Percentiles rank a stretch among this genome's conserved stretches.
These are phyloP conservation scores for Pleuronectes platessa DNA, from an alignment of 2,113 vertebrate genomes.

Conservation along the genomic window DNA sequence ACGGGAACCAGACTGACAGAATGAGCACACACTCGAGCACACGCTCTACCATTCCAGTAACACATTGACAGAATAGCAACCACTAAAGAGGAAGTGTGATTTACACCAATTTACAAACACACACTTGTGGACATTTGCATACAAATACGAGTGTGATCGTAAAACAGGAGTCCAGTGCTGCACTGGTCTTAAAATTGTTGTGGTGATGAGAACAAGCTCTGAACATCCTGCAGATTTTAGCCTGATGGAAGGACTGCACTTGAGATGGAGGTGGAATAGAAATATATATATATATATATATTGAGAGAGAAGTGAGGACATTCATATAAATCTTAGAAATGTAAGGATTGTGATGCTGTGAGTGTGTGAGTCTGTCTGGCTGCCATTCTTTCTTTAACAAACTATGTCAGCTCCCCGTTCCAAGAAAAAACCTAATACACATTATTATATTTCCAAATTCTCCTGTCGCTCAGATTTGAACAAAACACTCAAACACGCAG, in stretches of 20 bases:
- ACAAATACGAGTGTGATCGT: not conserved
- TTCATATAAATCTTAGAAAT: too few relatives aligned
- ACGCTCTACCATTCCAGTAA: constrained; percentile 18
- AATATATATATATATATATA: not conserved
- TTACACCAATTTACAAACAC: not conserved
- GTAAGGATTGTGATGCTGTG: not conserved
- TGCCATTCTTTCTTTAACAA: too few relatives aligned
- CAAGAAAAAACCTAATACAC: too few relatives aligned
- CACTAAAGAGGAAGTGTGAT: constrained; percentile 19
- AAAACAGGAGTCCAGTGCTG: constrained; percentile 20
- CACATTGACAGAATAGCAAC: constrained; percentile 33
- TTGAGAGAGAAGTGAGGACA: too few relatives aligned
- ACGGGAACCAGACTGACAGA: constrained; percentile 63
- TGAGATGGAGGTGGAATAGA: constrained; percentile 18
- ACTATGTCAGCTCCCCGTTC: too few relatives aligned
- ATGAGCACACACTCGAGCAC: constrained; percentile 58
- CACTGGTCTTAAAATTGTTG: constrained; percentile 6
- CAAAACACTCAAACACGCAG: not conserved
- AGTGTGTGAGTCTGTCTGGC: too few relatives aligned
- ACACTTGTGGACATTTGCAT: not conserved
- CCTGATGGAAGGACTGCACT: constrained; percentile 15
- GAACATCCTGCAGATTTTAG: constrained; percentile 35
- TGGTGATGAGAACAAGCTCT: constrained; percentile 3
- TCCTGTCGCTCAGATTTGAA: constrained; percentile 16
- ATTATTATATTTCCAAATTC: constrained; percentile 2